Conservation (phyloP, 1,140 invertebrate species). For the Bombus sibiricus region DNA sequence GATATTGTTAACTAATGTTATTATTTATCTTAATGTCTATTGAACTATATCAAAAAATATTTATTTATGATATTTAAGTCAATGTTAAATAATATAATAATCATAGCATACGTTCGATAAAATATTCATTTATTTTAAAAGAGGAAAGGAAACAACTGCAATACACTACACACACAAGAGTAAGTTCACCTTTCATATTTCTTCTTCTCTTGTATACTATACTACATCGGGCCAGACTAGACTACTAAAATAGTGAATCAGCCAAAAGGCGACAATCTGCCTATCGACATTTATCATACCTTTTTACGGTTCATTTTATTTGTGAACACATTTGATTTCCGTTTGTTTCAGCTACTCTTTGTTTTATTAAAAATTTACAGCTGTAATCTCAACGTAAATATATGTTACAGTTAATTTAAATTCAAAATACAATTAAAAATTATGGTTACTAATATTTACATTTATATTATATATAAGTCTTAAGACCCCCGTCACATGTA, state of each 20-base stretch:
- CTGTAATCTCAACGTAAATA: not conserved
- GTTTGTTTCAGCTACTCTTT: not conserved
- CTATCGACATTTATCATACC: not conserved
- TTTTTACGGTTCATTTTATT: not conserved
- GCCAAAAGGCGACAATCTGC: not conserved
- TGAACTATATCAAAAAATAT: no score
- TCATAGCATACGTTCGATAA: not conserved
- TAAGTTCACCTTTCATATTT: not conserved
- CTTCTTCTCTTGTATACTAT: not conserved
- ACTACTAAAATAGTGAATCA: not conserved
- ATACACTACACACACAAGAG: not conserved
- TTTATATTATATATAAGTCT: not conserved
- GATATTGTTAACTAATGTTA: not conserved
- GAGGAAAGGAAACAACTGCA: not conserved
- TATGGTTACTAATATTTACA: not conserved
- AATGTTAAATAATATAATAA: not conserved
- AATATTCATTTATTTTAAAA: constrained; percentile 1
- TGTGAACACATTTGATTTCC: constrained; percentile 4
- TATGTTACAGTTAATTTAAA: not conserved
- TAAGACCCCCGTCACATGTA: not conserved
- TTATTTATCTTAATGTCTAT: constrained; percentile 6
- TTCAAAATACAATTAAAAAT: constrained; percentile 5
- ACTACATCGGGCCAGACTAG: not conserved
- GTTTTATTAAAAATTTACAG: not conserved
- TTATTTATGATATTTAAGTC: not conserved